Evolutionary conservation across 2,888 invertebrate genomes (phyloP).

Genomic region (Salpingus planirostris): DNA sequence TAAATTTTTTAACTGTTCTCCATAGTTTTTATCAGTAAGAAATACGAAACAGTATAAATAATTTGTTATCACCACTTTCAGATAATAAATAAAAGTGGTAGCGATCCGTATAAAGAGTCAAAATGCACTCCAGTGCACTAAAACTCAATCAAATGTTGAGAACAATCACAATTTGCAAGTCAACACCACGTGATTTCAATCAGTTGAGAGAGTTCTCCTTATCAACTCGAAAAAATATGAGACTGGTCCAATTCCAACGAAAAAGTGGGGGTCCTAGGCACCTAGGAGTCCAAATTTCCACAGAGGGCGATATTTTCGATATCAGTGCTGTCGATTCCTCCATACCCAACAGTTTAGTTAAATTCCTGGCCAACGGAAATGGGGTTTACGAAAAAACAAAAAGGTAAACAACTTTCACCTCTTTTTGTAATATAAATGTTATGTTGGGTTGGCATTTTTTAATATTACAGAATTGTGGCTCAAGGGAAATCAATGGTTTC

Average conservation of each 20-base stretch:
- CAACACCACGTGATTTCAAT: no score
- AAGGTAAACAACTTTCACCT: constrained; percentile 38
- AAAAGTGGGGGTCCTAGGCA: constrained; percentile 51
- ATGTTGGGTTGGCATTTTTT: no score
- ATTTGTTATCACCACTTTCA: no score
- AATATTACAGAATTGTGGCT: constrained; percentile 45
- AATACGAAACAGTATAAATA: no score
- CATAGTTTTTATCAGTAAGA: no score
- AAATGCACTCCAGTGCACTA: no score
- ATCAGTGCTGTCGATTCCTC: constrained; percentile 48
- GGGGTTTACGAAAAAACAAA: constrained; percentile 46
- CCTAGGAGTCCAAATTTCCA: constrained; percentile 50
- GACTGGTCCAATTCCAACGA: constrained; percentile 61
- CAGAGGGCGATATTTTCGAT: constrained; percentile 60
- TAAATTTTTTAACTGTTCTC: no score
- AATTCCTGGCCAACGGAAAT: constrained; percentile 45
- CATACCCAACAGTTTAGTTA: constrained; percentile 48
- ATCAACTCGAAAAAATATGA: constrained; percentile 44
- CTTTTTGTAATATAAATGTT: background rate
- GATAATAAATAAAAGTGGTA: no score
- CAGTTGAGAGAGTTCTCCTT: constrained; percentile 29
- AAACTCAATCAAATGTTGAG: background rate
- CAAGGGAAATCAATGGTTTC: constrained; percentile 46
- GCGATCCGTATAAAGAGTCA: no score
- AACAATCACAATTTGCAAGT: no score